phyloP scores from a whole-genome alignment of 2,113 vertebrate genomes.

The Nannospalax galili region DNA sequence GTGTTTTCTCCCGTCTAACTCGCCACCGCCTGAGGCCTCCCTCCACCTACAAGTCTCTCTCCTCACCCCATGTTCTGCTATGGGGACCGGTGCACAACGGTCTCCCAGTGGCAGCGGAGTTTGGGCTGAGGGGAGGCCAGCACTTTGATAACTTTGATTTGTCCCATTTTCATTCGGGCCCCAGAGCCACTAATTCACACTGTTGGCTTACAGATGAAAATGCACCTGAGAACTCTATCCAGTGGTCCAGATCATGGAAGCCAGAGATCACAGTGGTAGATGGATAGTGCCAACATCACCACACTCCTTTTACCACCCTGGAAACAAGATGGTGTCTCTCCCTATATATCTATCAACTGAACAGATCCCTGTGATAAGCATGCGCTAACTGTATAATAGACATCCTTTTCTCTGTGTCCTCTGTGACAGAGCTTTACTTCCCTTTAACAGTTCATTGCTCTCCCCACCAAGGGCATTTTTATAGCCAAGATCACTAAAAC shows the following conservation, averaged over 20 bases:
- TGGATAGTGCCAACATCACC: background rate
- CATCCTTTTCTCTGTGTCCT: background rate
- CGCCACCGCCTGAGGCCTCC: too few species aligned
- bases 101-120: too few species aligned
- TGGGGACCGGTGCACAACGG: too few species aligned
- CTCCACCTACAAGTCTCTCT: too few species aligned
- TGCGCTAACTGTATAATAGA: too few species aligned
- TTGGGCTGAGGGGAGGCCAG: too few species aligned
- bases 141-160: background rate
- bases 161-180: background rate
- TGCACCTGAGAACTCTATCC: background rate
- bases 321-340: background rate
- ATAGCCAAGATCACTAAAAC: background rate
- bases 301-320: background rate
- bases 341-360: background rate
- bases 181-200: background rate
- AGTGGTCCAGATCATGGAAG: accelerated
- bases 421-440: background rate
- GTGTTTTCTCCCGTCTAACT: too few species aligned
- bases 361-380: background rate
- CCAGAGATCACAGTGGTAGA: background rate
- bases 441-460: background rate
- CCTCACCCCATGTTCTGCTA: too few species aligned
- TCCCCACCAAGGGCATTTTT: background rate
- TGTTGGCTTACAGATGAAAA: background rate